These are phyloP conservation scores for Amblyopsis rosae DNA, from an alignment of 2,113 vertebrate genomes.

Conservation along the genomic window DNA sequence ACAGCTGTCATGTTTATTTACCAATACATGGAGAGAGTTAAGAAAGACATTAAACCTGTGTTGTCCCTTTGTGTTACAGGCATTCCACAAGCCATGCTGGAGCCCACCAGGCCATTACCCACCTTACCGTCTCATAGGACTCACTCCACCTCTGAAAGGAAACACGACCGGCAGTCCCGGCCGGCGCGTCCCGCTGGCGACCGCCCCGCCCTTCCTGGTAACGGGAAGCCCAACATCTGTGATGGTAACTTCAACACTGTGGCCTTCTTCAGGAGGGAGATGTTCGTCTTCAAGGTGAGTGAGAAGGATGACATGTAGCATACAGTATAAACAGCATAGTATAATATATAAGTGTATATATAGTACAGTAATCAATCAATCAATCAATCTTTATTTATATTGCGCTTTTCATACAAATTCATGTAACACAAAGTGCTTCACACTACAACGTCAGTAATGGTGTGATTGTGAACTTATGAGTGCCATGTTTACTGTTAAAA, in stretches of 20 bases:
- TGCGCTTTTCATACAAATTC: too few species aligned
- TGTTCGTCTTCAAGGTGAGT: constrained; percentile 98
- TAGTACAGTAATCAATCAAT: too few species aligned
- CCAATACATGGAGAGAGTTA: not conserved
- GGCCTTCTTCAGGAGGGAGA: constrained; percentile 95
- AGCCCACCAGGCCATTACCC: constrained; percentile 91
- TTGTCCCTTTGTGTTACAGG: constrained; percentile 71
- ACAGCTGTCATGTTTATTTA: not conserved
- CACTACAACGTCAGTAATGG: too few species aligned
- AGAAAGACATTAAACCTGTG: not conserved
- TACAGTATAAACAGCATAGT: too few species aligned
- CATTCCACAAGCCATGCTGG: constrained; percentile 90
- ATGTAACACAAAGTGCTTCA: too few species aligned
- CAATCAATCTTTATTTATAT: too few species aligned
- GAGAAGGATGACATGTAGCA: too few species aligned
- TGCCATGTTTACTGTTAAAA: not conserved
- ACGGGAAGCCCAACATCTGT: constrained; percentile 94
- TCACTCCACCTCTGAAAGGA: constrained; percentile 88
- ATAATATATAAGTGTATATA: too few species aligned
- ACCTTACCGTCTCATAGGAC: constrained; percentile 89
- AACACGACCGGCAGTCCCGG: constrained; percentile 86
- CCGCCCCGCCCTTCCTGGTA: constrained; percentile 83
- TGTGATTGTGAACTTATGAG: not conserved
- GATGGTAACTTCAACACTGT: constrained; percentile 98
- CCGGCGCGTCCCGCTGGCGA: constrained; percentile 86